Base-by-base conservation (phyloP, 2,113 vertebrate genomes). In the Mungos mungo region DNA sequence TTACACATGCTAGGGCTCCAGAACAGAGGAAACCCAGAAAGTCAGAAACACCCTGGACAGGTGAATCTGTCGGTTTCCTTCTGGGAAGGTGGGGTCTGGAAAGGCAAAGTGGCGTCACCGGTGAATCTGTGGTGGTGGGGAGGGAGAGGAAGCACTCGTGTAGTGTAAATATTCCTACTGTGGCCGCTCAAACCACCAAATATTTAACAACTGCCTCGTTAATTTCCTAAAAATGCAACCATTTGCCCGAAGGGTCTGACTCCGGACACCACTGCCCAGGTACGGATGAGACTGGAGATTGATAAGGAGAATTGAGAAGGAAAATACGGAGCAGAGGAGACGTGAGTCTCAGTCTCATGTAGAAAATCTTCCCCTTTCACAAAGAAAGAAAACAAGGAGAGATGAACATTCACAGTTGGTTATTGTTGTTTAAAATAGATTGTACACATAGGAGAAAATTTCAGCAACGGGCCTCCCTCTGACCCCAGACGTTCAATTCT, bases 301-400 rank as follows among this genome's bases (percentile, higher is more conserved):
- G 86, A 84, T 33, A 41, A 2, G 31, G 1, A 50, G n/a, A 93
- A 33, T 15, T 57, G 31, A 66, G n/a, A 29, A 0, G 1, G 57
- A 29, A 54, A 23, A 7, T 19, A 0, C 33, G 12, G 1, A 77
- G 50, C 29, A 41, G 41, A 74, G 47, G 77, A 79, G 77, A 76
- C 4, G 3, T 38, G 93, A 83, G 27, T 14, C 52, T 79, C 6
- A 7, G 31, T 84, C 60, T 65, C 29, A 84, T 7, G 1, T 60
- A 71, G 29, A 83, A 0, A 88, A 33, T 82, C 13, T 50, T 29
- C 27, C 27, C 50, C 38, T 41, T 35, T 83, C 57, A 27, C 72
- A 96, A 76, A 90, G n/a, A 90, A 91, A 45, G 45, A 95, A 76
- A 71, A 15, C 52, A 65, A 76, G 33, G 16, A n/a, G n/a, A 88